phyloP scores from a whole-genome alignment of 2,113 vertebrate species.

The Paedocypris sp. region DNA sequence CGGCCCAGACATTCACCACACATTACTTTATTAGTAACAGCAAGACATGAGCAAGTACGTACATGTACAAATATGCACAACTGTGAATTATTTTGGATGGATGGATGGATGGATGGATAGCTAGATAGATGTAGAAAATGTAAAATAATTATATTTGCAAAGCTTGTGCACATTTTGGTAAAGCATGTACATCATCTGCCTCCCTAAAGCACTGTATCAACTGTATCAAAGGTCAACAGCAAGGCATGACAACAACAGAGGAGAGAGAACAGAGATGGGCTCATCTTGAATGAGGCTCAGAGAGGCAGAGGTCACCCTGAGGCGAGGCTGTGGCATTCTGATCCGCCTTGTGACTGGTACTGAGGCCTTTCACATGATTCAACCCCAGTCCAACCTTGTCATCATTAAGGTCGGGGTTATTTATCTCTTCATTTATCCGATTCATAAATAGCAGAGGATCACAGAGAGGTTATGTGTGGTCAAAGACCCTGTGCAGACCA shows the following conservation, averaged over 20 bases:
- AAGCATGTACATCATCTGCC: slow-evolving; percentile 17
- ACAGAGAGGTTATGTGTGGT: slow-evolving; percentile 18
- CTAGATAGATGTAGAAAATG: too few relatives aligned
- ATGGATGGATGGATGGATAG: too few relatives aligned
- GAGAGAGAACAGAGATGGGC: slow-evolving; percentile 29
- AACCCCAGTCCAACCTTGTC: slow-evolving; percentile 20
- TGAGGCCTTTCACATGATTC: slow-evolving; percentile 38
- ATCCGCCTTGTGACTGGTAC: slow-evolving; percentile 41
- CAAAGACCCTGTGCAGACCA: not conserved
- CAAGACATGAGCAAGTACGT: slow-evolving; percentile 27
- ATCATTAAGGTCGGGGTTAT: slow-evolving; percentile 48
- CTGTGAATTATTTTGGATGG: too few relatives aligned
- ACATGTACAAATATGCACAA: too few relatives aligned
- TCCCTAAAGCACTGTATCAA: slow-evolving; percentile 28
- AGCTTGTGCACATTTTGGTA: too few relatives aligned
- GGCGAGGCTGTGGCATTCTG: slow-evolving; percentile 10
- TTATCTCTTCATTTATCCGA: slow-evolving; percentile 50
- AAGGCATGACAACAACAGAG: slow-evolving; percentile 34
- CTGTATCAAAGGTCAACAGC: slow-evolving; percentile 33
- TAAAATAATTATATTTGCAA: too few relatives aligned
- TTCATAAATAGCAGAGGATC: slow-evolving; percentile 20
- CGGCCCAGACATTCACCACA: slow-evolving; percentile 27
- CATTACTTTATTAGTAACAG: slow-evolving; percentile 29
- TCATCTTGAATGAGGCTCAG: slow-evolving; percentile 31
- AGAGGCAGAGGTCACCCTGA: slow-evolving; percentile 23